Evolutionary conservation across 1,140 invertebrate genomes (phyloP).

Genomic region (Drosophila navojoa): DNA sequence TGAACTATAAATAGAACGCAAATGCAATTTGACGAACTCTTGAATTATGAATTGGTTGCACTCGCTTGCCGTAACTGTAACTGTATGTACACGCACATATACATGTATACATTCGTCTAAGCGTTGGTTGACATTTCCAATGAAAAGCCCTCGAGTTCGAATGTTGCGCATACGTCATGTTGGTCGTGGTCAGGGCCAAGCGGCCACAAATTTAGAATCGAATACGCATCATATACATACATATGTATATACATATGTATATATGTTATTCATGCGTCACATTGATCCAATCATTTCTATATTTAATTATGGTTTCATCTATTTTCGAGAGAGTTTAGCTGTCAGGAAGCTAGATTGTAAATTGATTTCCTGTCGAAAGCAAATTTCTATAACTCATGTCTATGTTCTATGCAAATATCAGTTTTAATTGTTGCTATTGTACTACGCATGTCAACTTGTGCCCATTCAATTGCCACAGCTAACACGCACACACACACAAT

Average conservation of each 20-base stretch:
- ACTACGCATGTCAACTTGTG: slow-evolving; percentile 79
- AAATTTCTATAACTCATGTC: slow-evolving; percentile 8
- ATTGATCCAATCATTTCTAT: slow-evolving; percentile 41
- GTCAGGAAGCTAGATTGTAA: slow-evolving; percentile 26
- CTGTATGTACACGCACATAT: no score
- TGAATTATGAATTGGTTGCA: slow-evolving; percentile 20
- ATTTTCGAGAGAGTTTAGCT: slow-evolving; percentile 32
- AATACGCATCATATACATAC: slow-evolving; percentile 2
- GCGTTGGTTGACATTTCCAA: slow-evolving; percentile 24
- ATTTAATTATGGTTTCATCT: slow-evolving; percentile 36
- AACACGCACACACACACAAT: slow-evolving; percentile 1
- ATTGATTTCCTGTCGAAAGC: slow-evolving; percentile 31
- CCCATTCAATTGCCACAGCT: slow-evolving; percentile 67
- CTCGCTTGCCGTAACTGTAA: not conserved
- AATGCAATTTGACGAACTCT: slow-evolving; percentile 17
- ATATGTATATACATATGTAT: no score
- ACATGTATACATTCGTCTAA: not conserved
- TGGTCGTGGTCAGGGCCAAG: slow-evolving; percentile 42
- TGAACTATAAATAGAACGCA: slow-evolving; percentile 18
- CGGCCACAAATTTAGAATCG: slow-evolving; percentile 18
- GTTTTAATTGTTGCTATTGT: slow-evolving; percentile 81
- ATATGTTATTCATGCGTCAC: slow-evolving; percentile 40
- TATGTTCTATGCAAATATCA: slow-evolving; percentile 64
- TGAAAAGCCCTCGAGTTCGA: not conserved
- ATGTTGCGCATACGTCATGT: slow-evolving; percentile 40